phyloP scores from a whole-genome alignment of 2,797 vertebrate species.

The Setipinna tenuifilis region DNA sequence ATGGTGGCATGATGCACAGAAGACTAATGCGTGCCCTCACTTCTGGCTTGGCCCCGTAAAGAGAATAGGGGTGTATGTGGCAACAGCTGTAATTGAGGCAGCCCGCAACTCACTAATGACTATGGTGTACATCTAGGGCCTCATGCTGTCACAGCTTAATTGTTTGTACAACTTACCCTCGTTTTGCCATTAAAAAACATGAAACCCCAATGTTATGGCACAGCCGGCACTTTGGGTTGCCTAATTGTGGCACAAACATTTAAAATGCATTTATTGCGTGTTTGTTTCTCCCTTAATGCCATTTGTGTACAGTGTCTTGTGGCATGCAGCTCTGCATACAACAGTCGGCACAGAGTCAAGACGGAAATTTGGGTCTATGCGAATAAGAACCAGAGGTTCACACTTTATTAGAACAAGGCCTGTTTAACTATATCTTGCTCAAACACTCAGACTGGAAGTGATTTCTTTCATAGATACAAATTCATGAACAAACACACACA shows the following conservation, averaged over 20 bases:
- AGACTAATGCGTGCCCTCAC: constrained; percentile 44
- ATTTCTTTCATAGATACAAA: background rate
- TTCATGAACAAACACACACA: background rate
- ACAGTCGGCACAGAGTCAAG: background rate
- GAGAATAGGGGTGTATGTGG: constrained; percentile 86
- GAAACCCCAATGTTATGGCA: constrained; percentile 77
- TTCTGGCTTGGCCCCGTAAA: constrained; percentile 85
- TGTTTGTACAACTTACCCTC: constrained; percentile 79
- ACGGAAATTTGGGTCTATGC: background rate
- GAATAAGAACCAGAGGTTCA: background rate
- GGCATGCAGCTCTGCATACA: background rate
- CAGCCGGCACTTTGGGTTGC: constrained; percentile 82
- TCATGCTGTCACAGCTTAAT: constrained; percentile 83
- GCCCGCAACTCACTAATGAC: constrained; percentile 78
- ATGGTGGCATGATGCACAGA: background rate
- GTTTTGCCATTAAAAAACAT: constrained; percentile 86
- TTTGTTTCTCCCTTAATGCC: background rate
- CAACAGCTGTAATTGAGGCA: constrained; percentile 83
- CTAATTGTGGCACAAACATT: constrained; percentile 88
- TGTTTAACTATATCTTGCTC: background rate
- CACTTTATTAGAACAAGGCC: background rate
- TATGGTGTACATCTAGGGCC: constrained; percentile 81
- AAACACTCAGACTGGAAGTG: background rate
- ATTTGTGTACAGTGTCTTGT: constrained; percentile 17
- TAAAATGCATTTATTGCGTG: constrained; percentile 59